These are phyloP conservation scores for Apeira syringaria DNA, from an alignment of 2,888 invertebrate genomes.

Conservation along the genomic window DNA sequence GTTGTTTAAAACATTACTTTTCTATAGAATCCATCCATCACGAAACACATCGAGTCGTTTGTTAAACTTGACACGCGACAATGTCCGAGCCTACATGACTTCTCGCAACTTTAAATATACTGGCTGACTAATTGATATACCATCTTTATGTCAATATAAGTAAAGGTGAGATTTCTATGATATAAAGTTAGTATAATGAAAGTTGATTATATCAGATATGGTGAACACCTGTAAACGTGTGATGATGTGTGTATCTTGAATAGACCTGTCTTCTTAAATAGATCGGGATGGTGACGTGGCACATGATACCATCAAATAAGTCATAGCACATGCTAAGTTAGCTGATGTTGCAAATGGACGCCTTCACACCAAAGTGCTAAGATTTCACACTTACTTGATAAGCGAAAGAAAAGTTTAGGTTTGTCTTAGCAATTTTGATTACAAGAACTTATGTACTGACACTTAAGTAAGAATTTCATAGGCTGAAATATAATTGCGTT, in stretches of 20 bases:
- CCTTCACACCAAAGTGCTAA: conserved; percentile 4
- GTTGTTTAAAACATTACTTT: conserved; percentile 28
- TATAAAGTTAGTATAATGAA: background rate
- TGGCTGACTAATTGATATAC: conserved; percentile 1
- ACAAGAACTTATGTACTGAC: no score
- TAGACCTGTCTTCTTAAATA: conserved; percentile 17
- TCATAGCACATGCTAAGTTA: conserved; percentile 4
- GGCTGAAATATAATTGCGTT: no score
- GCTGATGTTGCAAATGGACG: conserved; percentile 8
- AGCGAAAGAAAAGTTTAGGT: no score
- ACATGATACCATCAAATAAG: conserved; percentile 5
- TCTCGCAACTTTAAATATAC: conserved; percentile 15
- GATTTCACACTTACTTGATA: no score
- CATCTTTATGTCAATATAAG: conserved; percentile 6
- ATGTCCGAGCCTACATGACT: conserved; percentile 26
- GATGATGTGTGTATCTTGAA: conserved; percentile 22
- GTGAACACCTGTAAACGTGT: conserved; percentile 29
- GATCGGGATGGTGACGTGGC: conserved; percentile 13
- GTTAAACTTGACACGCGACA: conserved; percentile 27
- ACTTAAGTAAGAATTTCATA: no score
- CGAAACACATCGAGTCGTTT: conserved; percentile 31
- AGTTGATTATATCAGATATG: conserved; percentile 6
- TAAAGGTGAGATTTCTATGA: conserved; percentile 17
- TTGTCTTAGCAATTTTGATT: no score
- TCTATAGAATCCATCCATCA: conserved; percentile 27